Evolutionary conservation across 2,797 vertebrate genomes (phyloP), one percentile per base, ranked within the genome.

Genomic region (Amazona ochrocephala): DNA sequence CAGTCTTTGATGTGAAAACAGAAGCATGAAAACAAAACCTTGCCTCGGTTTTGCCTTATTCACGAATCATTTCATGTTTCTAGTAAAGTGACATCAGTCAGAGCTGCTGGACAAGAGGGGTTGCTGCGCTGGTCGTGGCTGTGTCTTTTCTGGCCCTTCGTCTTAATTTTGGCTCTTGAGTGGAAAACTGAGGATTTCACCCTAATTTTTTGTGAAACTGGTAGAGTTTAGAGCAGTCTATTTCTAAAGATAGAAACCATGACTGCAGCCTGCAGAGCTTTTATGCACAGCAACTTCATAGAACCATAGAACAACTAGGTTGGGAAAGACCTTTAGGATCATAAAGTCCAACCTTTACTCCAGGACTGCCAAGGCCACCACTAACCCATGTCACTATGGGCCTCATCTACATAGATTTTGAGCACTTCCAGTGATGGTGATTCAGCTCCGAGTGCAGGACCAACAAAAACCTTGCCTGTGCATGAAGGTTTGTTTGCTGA

Each of bases 401-500:
- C n/a, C 23, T 60, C 56, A 60, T 37, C n/a, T 60, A 26, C 56
- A 37, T 60, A 34, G n/a, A 11, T 37, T 60, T 37, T 37, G 56
- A 60, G 8, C 56, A 37, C n/a, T 37, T 60, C 56, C 56, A 60
- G n/a, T 37, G 56, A 60, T 37, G 56, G 23, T 37, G 56, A 37
- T 37, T 60, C n/a, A 45, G 1, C 19, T 29, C n/a, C 15, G 24
- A 44, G 39, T 0, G 18, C 18, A 21, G 29, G n/a, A 76, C 18
- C 0, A 7, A 39, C 1, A 0, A 30, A 42, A 71, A 1, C 65
- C 30, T 48, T 37, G 13, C 44, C 53, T 14, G 10, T 0, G 3
- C 13, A 0, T 0, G n/a, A 22, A 64, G 39, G 45, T 65, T 76
- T 58, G 8, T 74, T 67, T 90, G 24, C 20, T 3, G 2, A 53